Base-by-base conservation (phyloP, 2,888 invertebrate genomes). In the Andrena chrysosceles region DNA sequence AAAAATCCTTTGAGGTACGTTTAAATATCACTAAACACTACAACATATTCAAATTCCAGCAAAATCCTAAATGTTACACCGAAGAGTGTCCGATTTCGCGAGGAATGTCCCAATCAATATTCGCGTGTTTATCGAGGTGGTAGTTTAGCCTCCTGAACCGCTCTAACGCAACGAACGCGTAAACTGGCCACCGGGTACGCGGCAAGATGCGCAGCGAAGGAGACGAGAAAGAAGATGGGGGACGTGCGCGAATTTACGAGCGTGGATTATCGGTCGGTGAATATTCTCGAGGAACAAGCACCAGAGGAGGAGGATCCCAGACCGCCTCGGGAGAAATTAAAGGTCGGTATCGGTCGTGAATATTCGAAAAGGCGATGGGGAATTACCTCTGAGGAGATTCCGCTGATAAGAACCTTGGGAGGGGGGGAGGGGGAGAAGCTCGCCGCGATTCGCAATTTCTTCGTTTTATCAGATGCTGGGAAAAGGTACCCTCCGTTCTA, bases 241-340 rank as follows among this genome's bases (percentile, higher is more conserved):
- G 35, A 64, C 69, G 67, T 66, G 54, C 64, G 79, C 70, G 80
- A 81, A 80, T 77, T 86, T 80, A 77, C 69, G 80, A 77, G 80
- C 80, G 49, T 33, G 35, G 77, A 71, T 71, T 66, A 80, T 71
- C 77, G 54, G 52, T 48, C 66, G 52, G 60, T 16, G 80, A 71
- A 77, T 80, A 77, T 71, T 71, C 54, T 33, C 31, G 54, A 20
- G 63, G 66, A 68, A 52, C 42, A 48, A 68, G 33, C 52, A 10
- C 20, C 10, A 10, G 16, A 35, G 67, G 7, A 8, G 13, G 70
- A 48, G 16, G 31, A 48, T 16, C 33, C 7, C 26, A 23, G 31
- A n/a, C 20, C 48, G 77, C 49, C 26, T 60, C 59, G 48, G 69
- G 70, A 42, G 70, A 59, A 70, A 77, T 70, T 76, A 76, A 76